Evolutionary conservation across 2,113 vertebrate genomes (phyloP).

Genomic region (Cyanoramphus novaezelandiae): DNA sequence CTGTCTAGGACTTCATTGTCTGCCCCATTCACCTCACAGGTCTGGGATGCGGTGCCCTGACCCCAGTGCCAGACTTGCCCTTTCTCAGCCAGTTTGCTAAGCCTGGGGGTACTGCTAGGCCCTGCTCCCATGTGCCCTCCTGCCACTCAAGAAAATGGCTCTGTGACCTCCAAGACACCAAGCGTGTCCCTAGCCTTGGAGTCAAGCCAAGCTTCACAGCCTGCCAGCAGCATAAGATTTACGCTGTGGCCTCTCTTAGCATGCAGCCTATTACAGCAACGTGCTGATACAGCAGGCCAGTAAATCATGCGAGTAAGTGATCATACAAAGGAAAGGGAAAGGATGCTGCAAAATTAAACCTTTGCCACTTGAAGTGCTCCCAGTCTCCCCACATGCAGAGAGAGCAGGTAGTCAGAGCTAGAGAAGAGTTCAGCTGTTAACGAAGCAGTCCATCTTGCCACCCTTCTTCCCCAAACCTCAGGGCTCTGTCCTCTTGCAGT

Average conservation of each 20-base stretch:
- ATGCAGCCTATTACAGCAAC: not conserved
- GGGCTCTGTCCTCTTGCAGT: not conserved
- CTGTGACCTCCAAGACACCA: not conserved
- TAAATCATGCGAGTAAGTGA: not conserved
- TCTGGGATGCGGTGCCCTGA: not conserved
- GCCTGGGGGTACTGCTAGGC: not conserved
- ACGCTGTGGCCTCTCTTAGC: not conserved
- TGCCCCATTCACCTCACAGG: fast-evolving
- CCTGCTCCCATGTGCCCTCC: fast-evolving
- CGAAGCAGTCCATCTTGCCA: not conserved
- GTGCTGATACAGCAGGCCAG: not conserved
- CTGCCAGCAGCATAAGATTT: not conserved
- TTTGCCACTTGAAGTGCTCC: not conserved
- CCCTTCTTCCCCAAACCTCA: not conserved
- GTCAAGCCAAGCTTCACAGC: not conserved
- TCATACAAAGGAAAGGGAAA: not conserved
- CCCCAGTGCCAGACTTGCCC: not conserved
- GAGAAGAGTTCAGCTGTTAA: not conserved
- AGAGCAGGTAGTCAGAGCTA: not conserved
- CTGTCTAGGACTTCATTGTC: fast-evolving
- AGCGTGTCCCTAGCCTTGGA: not conserved
- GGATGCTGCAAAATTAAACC: not conserved
- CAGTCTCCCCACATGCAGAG: not conserved
- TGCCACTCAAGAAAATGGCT: not conserved
- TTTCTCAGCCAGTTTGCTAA: not conserved